Conservation (phyloP, 2,888 invertebrate species). For the Sminthurinus aureus region DNA sequence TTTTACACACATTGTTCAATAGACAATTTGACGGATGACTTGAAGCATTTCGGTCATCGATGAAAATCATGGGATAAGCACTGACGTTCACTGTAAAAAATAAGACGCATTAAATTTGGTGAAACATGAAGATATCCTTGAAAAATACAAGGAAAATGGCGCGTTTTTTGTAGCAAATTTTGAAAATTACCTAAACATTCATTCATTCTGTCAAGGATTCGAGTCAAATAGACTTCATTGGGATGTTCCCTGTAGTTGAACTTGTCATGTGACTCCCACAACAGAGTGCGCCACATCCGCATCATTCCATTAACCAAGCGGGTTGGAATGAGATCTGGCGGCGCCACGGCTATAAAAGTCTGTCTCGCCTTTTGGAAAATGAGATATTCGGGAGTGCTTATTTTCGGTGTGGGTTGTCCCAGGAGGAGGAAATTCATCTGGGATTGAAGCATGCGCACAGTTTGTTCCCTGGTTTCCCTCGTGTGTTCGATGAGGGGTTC, state of each 20-base stretch:
- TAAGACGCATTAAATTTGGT: no score
- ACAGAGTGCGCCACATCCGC: slow-evolving; percentile 46
- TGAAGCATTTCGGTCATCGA: background rate
- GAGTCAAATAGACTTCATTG: slow-evolving; percentile 37
- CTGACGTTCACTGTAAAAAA: background rate
- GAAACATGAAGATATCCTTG: no score
- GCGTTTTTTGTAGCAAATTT: no score
- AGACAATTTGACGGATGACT: background rate
- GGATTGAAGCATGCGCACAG: slow-evolving; percentile 23
- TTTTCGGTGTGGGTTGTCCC: slow-evolving; percentile 1
- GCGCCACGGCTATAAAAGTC: slow-evolving; percentile 44
- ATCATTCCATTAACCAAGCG: slow-evolving; percentile 46
- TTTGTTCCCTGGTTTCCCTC: slow-evolving; percentile 15
- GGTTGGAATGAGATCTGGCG: slow-evolving; percentile 35
- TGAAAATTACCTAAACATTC: slow-evolving; percentile 29
- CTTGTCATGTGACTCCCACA: slow-evolving; percentile 44
- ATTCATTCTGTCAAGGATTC: slow-evolving; percentile 39
- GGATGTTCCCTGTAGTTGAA: slow-evolving; percentile 44
- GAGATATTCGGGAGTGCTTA: slow-evolving; percentile 37
- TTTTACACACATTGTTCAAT: background rate
- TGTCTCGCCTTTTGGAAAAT: slow-evolving; percentile 42
- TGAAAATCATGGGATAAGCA: slow-evolving; percentile 15
- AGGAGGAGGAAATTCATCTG: slow-evolving; percentile 12
- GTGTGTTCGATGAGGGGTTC: background rate
- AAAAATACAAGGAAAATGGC: no score